Evolutionary conservation across 1,140 invertebrate genomes (phyloP).

Genomic region (Campoletis sonorensis): DNA sequence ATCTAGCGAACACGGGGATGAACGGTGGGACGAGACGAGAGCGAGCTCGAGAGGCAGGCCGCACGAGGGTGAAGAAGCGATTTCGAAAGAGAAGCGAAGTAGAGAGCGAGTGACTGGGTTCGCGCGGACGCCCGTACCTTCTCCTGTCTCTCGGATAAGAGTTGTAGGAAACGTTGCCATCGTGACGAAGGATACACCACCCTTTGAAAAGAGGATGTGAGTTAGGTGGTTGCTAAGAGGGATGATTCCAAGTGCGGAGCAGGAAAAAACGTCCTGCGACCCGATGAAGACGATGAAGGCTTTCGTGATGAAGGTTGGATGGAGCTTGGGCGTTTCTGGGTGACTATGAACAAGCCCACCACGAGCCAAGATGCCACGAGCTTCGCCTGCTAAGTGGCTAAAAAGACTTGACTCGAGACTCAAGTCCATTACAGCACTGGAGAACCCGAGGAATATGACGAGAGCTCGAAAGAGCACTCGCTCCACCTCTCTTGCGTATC

Average conservation of each 20-base stretch:
- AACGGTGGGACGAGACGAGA: not conserved
- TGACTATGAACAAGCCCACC: slow-evolving; percentile 42
- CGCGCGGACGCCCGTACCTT: not conserved
- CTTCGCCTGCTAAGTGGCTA: slow-evolving; percentile 66
- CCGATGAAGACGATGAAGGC: slow-evolving; percentile 34
- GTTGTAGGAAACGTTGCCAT: slow-evolving; percentile 24
- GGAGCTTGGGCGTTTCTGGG: slow-evolving; percentile 18
- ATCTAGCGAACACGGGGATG: slow-evolving; percentile 56
- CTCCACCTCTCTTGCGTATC: slow-evolving; percentile 5
- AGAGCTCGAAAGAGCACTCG: slow-evolving; percentile 46
- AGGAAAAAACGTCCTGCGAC: slow-evolving; percentile 47
- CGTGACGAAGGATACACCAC: slow-evolving; percentile 45
- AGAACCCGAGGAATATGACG: slow-evolving; percentile 46
- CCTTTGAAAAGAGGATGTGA: slow-evolving; percentile 24
- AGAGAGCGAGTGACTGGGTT: slow-evolving; percentile 4
- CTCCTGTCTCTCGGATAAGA: slow-evolving; percentile 20
- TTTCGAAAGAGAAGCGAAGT: slow-evolving; percentile 19
- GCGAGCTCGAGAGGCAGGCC: not conserved
- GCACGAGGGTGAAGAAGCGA: slow-evolving; percentile 33
- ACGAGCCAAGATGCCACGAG: slow-evolving; percentile 52
- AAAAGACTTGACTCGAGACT: slow-evolving; percentile 42
- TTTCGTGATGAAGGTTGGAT: slow-evolving; percentile 13
- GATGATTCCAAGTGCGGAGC: slow-evolving; percentile 56
- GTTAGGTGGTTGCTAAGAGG: slow-evolving; percentile 35
- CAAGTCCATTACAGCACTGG: slow-evolving; percentile 56